A percentile compares a stretch with the other conserved stretches of the same genome.
phyloP scores from a whole-genome alignment of 2,888 invertebrate species.

The Drosophila macrothrix region DNA sequence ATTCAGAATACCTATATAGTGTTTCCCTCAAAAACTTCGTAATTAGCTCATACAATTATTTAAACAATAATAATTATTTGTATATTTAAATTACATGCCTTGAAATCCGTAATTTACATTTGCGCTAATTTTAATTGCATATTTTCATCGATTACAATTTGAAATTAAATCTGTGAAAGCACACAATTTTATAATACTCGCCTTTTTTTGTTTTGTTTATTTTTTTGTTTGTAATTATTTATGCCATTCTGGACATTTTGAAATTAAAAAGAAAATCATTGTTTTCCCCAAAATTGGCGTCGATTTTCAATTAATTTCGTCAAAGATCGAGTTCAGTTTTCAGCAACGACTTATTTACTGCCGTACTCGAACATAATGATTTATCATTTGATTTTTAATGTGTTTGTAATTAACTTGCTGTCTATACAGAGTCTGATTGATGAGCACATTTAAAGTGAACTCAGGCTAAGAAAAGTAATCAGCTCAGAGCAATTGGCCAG shows the following conservation, averaged over 20 bases:
- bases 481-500: not conserved
- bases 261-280: not conserved
- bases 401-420: slow-evolving; percentile 25
- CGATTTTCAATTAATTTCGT: slow-evolving; percentile 6
- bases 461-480: slow-evolving; percentile 1
- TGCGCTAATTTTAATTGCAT: not conserved
- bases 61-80: not conserved
- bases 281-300: not conserved
- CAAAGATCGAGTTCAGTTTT: slow-evolving; percentile 2
- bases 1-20: too few species aligned
- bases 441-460: slow-evolving; percentile 21
- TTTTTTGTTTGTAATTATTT: not conserved
- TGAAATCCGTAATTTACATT: not conserved
- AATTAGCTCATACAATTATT: not conserved
- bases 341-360: slow-evolving; percentile 15
- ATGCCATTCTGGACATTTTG: not conserved
- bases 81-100: not conserved
- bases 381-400: slow-evolving; percentile 28
- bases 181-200: not conserved
- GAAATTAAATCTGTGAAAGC: not conserved
- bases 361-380: slow-evolving; percentile 22
- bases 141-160: not conserved
- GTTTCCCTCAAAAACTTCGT: not conserved
- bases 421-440: slow-evolving; percentile 18
- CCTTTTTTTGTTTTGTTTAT: not conserved